Base-by-base conservation (phyloP, 2,797 vertebrate species). In the Syngnathus rostellatus region DNA sequence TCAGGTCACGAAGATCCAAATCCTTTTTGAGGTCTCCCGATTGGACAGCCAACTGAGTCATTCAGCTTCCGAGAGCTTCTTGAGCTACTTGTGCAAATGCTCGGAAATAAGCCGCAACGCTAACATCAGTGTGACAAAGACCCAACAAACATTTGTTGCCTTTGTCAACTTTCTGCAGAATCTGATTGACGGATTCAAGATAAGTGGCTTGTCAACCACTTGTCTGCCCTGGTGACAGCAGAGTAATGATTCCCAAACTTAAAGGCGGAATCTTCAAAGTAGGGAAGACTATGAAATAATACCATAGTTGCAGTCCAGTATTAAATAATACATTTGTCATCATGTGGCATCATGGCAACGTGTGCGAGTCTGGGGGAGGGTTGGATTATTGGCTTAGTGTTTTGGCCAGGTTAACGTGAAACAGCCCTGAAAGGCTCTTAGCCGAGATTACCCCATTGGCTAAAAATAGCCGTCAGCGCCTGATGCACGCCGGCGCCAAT, bases 401-500 rank as follows among this genome's bases (percentile, higher is more conserved):
- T 93, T 93, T 93, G 92, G 92, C 92, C 92, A 93, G 93, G 94
- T 95, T 95, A 92, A 94, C 94, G 91, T 90, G 92, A 94, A 89
- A 91, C 89, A 83, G 85, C n/a, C 81, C 90, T 86, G 87, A 94
- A 94, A 95, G 89, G 89, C 92, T 95, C 93, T 96, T 93, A 95
- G 78, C 84, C 83, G 86, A 94, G 93, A 95, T 97, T 97, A 96
- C 92, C 89, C 88, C 91, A 88, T 77, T 81, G 82, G 83, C 94
- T 96, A 97, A 96, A 97, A 96, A 96, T 96, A 97, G 92, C 87
- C 88, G 91, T 74, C 83, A 77, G 74, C 72, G 77, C 73, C 78
- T 72, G 40, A 68, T 51, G 39, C 50, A 55, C 48, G 53, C 41
- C 59, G 43, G 78, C 77, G 72, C 70, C 70, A 73, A 82, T 83